These are phyloP conservation scores for Panopea generosa DNA, from an alignment of 2,888 invertebrate species.

Conservation along the genomic window DNA sequence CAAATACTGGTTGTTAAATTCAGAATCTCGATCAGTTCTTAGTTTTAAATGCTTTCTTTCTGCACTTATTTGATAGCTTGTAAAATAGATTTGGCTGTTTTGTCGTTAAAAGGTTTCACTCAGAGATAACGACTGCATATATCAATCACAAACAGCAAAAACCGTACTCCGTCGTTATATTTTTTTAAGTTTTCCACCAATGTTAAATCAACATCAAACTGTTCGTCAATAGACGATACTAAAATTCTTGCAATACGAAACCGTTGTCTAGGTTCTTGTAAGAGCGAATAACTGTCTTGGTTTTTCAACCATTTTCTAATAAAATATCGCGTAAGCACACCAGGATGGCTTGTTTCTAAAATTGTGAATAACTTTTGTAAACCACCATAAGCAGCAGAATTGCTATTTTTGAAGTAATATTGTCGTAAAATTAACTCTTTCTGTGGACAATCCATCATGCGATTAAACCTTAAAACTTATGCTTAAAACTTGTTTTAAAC, in stretches of 20 bases:
- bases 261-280: background rate
- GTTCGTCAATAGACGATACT: too few species aligned
- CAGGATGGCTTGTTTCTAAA: too few species aligned
- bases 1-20: background rate
- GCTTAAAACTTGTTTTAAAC: too few species aligned
- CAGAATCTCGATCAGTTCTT: background rate
- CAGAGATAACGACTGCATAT: background rate
- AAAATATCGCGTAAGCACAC: too few species aligned
- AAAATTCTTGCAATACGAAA: background rate
- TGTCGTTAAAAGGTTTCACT: background rate
- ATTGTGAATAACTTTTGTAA: too few species aligned
- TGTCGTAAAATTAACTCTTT: too few species aligned
- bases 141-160: conserved; percentile 7
- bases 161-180: conserved; percentile 25
- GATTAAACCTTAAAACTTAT: too few species aligned
- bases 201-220: conserved; percentile 21
- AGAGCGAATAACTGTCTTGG: background rate
- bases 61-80: background rate
- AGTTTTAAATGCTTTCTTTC: background rate
- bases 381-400: too few species aligned
- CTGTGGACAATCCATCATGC: too few species aligned
- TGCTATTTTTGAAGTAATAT: too few species aligned
- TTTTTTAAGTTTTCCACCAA: conserved; percentile 32
- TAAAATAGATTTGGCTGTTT: background rate
- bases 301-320: background rate